Conservation (phyloP, 2,797 vertebrate genomes). For the Coregonus suidteri region DNA sequence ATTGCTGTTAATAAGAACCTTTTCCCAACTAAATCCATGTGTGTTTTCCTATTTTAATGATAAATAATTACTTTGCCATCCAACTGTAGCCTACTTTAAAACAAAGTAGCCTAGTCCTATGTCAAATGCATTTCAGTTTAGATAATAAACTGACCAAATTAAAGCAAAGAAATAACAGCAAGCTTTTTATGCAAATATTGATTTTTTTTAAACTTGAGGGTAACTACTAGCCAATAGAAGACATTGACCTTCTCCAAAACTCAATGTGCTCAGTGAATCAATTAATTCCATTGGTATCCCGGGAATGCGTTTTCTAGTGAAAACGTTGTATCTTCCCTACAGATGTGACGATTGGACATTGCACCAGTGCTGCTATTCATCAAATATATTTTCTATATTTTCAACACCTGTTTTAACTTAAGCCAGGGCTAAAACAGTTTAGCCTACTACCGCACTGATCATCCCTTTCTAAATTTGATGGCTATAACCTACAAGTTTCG, state of each 20-base stretch:
- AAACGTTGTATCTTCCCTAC: conserved; percentile 66
- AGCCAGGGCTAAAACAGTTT: background rate
- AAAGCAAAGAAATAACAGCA: background rate
- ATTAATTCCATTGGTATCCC: conserved; percentile 10
- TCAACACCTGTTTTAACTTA: background rate
- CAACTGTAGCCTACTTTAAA: background rate
- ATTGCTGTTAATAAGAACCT: background rate
- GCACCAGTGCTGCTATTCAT: background rate
- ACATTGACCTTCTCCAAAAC: conserved; percentile 13
- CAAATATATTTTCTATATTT: background rate
- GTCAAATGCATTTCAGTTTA: background rate
- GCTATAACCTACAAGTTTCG: background rate
- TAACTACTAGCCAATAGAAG: conserved; percentile 1
- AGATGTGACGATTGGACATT: conserved; percentile 58
- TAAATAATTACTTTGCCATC: background rate
- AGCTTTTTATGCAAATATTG: background rate
- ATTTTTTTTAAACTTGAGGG: background rate
- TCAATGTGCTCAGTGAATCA: background rate
- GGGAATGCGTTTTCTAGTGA: conserved; percentile 31
- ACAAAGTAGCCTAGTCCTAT: background rate
- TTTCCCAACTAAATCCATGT: background rate
- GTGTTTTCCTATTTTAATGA: background rate
- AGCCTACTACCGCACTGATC: background rate
- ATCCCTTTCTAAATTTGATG: background rate
- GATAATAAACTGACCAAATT: background rate